Evolutionary conservation across 2,888 invertebrate species (phyloP).

Genomic region (Scrobipalpa costella): DNA sequence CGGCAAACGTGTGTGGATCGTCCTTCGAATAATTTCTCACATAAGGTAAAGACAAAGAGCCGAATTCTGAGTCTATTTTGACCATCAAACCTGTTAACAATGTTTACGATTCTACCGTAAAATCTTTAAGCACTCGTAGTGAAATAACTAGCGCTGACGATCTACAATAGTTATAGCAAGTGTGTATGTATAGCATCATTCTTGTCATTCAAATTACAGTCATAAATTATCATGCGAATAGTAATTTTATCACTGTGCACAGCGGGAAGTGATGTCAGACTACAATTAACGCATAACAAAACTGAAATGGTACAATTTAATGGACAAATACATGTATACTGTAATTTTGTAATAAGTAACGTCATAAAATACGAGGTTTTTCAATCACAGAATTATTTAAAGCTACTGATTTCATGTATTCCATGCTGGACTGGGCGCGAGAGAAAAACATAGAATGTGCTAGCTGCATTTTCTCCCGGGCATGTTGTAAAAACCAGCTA

Average conservation of each 20-base stretch:
- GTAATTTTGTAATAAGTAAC: too few species aligned
- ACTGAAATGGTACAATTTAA: background rate
- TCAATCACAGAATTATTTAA: too few species aligned
- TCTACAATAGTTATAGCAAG: background rate
- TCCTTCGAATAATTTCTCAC: background rate
- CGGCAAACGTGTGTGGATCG: background rate
- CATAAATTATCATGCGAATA: slow-evolving; percentile 49
- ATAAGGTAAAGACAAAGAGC: background rate
- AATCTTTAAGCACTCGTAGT: background rate
- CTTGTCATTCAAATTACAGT: slow-evolving; percentile 8
- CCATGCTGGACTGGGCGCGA: too few species aligned
- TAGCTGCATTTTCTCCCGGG: too few species aligned
- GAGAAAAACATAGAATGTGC: too few species aligned
- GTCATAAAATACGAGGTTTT: too few species aligned
- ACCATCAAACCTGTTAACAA: background rate
- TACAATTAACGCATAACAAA: slow-evolving; percentile 14
- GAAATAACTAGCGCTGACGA: background rate
- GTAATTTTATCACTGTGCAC: slow-evolving; percentile 43
- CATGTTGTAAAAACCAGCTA: too few species aligned
- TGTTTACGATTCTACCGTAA: background rate
- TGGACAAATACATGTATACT: too few species aligned
- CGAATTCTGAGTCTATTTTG: background rate
- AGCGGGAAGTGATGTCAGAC: slow-evolving; percentile 46
- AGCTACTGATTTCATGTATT: too few species aligned
- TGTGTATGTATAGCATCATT: background rate